A percentile compares a stretch with the other conserved stretches of the same genome.
Conservation (phyloP, 2,113 vertebrate genomes). For the Ictalurus furcatus region DNA sequence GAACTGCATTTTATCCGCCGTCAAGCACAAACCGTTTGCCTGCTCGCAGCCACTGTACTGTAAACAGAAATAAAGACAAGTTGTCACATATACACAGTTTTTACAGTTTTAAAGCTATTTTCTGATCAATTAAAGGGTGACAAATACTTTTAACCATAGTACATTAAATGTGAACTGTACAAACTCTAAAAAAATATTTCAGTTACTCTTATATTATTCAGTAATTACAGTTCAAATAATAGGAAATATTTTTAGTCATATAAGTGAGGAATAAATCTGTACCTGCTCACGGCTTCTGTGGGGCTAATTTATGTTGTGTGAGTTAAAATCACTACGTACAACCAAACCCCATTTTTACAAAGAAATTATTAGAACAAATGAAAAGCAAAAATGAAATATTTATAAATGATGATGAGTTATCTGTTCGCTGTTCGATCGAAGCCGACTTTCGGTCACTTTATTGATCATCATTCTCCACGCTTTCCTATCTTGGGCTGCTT, state of each 20-base stretch:
- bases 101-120: background rate
- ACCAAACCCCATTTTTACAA: background rate
- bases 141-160: background rate
- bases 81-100: background rate
- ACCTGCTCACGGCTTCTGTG: background rate
- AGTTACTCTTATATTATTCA: background rate
- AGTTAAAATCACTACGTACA: background rate
- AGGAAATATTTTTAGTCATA: background rate
- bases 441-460: too few relatives aligned
- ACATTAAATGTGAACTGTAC: background rate
- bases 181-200: background rate
- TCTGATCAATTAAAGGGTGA: background rate
- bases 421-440: too few relatives aligned
- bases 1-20: conserved; percentile 76
- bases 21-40: conserved; percentile 70
- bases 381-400: background rate
- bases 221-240: background rate
- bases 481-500: too few relatives aligned
- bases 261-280: background rate
- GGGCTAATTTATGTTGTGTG: background rate
- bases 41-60: conserved; percentile 74
- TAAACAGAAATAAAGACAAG: conserved; percentile 31
- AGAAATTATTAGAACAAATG: background rate
- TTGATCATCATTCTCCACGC: too few relatives aligned
- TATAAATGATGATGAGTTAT: background rate